Conservation (phyloP, 2,888 invertebrate genomes). For the Parnassius orleans region DNA sequence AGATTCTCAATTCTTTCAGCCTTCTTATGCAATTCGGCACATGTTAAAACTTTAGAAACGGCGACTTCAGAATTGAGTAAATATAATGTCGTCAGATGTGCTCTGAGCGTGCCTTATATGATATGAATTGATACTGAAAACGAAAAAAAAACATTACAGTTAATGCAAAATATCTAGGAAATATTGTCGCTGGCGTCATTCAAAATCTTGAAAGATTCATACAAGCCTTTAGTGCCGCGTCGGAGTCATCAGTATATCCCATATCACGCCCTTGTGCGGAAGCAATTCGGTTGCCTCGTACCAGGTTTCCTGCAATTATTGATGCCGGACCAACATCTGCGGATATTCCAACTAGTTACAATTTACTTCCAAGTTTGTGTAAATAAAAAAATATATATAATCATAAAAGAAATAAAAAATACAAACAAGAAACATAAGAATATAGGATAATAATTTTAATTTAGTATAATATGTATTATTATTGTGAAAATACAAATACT, state of each 20-base stretch:
- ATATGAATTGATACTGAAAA: conserved; percentile 96
- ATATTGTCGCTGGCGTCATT: no score
- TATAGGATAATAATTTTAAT: background rate
- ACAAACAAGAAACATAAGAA: no score
- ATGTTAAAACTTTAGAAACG: conserved; percentile 92
- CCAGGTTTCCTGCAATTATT: conserved; percentile 99
- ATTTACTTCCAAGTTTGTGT: conserved; percentile 42
- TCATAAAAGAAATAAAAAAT: conserved; percentile 40
- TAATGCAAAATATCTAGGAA: no score
- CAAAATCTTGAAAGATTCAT: no score
- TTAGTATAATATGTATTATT: background rate
- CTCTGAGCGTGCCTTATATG: conserved; percentile 98
- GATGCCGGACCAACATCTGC: conserved; percentile 99
- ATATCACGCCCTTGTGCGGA: conserved; percentile 98
- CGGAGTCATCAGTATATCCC: conserved; percentile 94
- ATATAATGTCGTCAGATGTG: conserved; percentile 98
- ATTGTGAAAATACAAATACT: no score
- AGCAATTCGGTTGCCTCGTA: conserved; percentile 98
- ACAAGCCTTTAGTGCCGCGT: conserved; percentile 92
- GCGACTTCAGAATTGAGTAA: conserved; percentile 96
- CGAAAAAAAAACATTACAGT: conserved; percentile 24
- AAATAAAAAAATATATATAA: conserved; percentile 7
- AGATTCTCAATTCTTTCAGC: conserved; percentile 95
- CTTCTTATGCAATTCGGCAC: conserved; percentile 96
- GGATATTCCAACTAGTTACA: conserved; percentile 39